Evolutionary conservation across 2,113 vertebrate genomes (phyloP).

Genomic region (Hemicordylus capensis): DNA sequence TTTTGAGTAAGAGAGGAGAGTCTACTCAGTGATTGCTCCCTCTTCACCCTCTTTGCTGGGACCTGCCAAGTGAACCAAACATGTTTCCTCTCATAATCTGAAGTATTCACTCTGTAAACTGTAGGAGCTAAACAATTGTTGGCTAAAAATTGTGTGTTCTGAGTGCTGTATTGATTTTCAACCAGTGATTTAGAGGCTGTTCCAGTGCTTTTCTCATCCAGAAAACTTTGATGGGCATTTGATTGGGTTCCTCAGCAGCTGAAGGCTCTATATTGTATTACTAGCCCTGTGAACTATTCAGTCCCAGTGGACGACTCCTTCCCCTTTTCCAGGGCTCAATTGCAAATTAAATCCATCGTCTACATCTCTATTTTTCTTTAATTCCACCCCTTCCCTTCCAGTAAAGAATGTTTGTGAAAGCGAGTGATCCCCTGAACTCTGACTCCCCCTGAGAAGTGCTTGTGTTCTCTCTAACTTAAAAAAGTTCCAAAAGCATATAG

Average conservation of each 20-base stretch:
- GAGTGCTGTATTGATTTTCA: slow-evolving; percentile 63
- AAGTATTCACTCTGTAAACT: slow-evolving; percentile 14
- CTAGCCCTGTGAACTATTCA: slow-evolving; percentile 20
- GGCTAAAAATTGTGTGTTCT: slow-evolving; percentile 59
- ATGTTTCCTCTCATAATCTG: slow-evolving; percentile 7
- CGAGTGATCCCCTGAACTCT: slow-evolving; percentile 60
- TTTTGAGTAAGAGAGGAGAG: neutral
- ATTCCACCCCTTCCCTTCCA: slow-evolving; percentile 35
- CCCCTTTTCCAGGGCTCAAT: slow-evolving; percentile 29
- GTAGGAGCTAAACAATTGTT: slow-evolving; percentile 12
- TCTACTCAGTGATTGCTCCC: neutral
- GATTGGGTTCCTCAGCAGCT: neutral
- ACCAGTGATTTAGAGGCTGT: slow-evolving; percentile 58
- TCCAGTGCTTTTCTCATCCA: slow-evolving; percentile 14
- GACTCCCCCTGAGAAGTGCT: slow-evolving; percentile 69
- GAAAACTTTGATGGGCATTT: slow-evolving; percentile 20
- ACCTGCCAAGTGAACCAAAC: neutral
- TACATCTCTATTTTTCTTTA: slow-evolving; percentile 67
- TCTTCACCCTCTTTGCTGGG: slow-evolving; percentile 12
- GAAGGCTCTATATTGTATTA: slow-evolving; percentile 31
- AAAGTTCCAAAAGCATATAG: slow-evolving; percentile 72
- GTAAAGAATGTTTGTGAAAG: slow-evolving; percentile 68
- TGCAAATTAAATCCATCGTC: slow-evolving; percentile 61
- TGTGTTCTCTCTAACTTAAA: slow-evolving; percentile 62
- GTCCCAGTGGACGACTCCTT: slow-evolving; percentile 41